Evolutionary conservation across 2,888 invertebrate species (phyloP).

Genomic region (Thalpophila matura): DNA sequence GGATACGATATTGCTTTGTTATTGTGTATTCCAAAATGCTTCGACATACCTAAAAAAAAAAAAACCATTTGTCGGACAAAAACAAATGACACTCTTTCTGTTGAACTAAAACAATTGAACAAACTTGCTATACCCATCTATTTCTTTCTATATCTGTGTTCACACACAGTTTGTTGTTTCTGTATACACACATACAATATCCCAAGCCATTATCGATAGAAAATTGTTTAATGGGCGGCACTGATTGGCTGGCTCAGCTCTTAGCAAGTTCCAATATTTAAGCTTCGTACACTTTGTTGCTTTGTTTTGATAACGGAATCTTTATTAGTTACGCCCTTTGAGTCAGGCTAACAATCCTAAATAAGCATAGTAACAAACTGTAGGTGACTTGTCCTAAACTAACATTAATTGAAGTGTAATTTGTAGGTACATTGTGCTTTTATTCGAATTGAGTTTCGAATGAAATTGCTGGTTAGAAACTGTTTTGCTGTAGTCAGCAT

Average conservation of each 20-base stretch:
- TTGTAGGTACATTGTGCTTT: conserved; percentile 20
- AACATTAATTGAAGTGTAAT: conserved; percentile 43
- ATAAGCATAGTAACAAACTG: conserved; percentile 49
- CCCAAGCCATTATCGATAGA: conserved; percentile 34
- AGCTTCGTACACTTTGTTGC: conserved; percentile 24
- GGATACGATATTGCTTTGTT: too few species aligned
- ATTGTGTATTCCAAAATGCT: too few species aligned
- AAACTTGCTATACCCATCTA: not conserved
- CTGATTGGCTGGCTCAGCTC: conserved; percentile 49
- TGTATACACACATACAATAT: conserved; percentile 20
- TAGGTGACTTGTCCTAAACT: conserved; percentile 42
- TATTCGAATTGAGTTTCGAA: conserved; percentile 31
- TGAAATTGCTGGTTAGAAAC: conserved; percentile 11
- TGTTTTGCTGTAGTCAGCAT: not conserved
- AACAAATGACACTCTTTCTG: too few species aligned
- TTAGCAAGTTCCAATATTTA: conserved; percentile 46
- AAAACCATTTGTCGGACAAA: too few species aligned
- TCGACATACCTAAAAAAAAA: too few species aligned
- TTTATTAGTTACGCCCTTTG: conserved; percentile 38
- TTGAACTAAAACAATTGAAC: not conserved
- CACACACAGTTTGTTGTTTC: conserved; percentile 3
- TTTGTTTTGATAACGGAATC: conserved; percentile 47
- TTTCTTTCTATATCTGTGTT: conserved; percentile 14
- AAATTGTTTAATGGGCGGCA: conserved; percentile 51
- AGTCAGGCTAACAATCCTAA: conserved; percentile 44